A percentile compares a stretch with the other conserved stretches of the same genome.
Conservation (phyloP, 2,888 invertebrate species). For the Eupithecia subumbrata region DNA sequence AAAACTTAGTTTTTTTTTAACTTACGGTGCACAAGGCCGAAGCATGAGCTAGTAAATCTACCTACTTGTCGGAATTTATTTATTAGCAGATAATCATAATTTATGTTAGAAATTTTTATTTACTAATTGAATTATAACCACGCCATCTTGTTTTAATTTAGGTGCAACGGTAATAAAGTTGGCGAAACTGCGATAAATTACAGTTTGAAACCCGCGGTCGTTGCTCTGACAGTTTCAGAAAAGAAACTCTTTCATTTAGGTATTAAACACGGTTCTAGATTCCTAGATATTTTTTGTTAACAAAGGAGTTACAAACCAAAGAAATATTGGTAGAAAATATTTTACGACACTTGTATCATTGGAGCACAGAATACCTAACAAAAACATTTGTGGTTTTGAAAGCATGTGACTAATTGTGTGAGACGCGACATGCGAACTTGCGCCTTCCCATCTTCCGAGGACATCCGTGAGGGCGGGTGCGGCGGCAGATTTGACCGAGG, state of each 20-base stretch:
- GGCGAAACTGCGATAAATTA: slow-evolving; percentile 27
- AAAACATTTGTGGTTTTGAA: too few species aligned
- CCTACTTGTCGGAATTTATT: neutral
- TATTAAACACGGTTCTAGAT: neutral
- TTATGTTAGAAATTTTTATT: neutral
- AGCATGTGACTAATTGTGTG: too few species aligned
- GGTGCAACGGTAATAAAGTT: slow-evolving; percentile 24
- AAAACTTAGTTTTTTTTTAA: neutral
- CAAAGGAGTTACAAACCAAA: neutral
- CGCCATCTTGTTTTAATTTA: slow-evolving; percentile 20
- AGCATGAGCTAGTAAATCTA: neutral
- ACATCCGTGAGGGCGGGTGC: too few species aligned
- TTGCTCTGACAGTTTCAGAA: slow-evolving; percentile 26
- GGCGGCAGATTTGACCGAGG: too few species aligned
- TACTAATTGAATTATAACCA: slow-evolving; percentile 23
- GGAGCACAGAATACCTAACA: too few species aligned
- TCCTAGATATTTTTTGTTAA: neutral
- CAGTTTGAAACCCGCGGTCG: slow-evolving; percentile 26
- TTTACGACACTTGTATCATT: neutral
- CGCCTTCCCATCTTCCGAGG: too few species aligned
- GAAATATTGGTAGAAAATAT: too few species aligned
- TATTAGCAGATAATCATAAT: slow-evolving; percentile 12
- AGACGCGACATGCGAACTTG: too few species aligned
- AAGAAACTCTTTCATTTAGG: slow-evolving; percentile 14
- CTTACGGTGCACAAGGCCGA: neutral